These are phyloP conservation scores for Drosophila serrata DNA, from an alignment of 1,140 invertebrate genomes.

Conservation along the genomic window DNA sequence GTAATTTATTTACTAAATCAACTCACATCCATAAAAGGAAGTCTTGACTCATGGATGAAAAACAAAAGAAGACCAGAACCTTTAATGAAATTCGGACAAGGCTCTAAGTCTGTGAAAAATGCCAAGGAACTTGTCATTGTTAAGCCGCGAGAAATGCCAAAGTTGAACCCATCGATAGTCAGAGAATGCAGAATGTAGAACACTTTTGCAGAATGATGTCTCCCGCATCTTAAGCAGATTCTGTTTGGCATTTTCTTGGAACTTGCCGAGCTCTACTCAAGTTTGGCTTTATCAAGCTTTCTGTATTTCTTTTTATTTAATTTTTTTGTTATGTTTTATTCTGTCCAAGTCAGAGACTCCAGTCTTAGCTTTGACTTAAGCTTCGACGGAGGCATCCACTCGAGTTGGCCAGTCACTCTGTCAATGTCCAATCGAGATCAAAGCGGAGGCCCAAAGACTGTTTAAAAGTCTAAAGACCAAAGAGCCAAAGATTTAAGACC, in stretches of 20 bases:
- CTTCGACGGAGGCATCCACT: conserved; percentile 13
- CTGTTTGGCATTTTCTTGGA: conserved; percentile 24
- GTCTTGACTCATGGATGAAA: not conserved
- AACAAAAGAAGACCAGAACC: conserved; percentile 1
- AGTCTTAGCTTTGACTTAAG: conserved; percentile 1
- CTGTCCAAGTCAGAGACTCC: not conserved
- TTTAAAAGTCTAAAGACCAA: conserved; percentile 14
- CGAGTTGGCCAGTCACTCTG: conserved; percentile 27
- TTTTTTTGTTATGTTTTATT: not conserved
- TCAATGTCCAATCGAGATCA: conserved; percentile 44
- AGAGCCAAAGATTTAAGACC: conserved; percentile 24
- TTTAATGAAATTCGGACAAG: conserved; percentile 3
- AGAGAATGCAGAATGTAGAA: conserved; percentile 12
- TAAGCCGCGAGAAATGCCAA: conserved; percentile 12
- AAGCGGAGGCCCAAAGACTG: conserved; percentile 11
- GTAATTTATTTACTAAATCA: not conserved
- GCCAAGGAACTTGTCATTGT: conserved; percentile 24
- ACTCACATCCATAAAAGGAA: conserved; percentile 1
- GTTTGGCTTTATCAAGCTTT: too few relatives aligned
- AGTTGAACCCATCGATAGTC: conserved; percentile 17
- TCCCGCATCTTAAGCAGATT: conserved; percentile 11
- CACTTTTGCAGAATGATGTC: conserved; percentile 4
- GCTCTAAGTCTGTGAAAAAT: conserved; percentile 12
- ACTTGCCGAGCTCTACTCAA: not conserved
- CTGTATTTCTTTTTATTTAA: too few relatives aligned